Base-by-base conservation (phyloP, 1,140 invertebrate genomes). In the Subanguina moxae region DNA sequence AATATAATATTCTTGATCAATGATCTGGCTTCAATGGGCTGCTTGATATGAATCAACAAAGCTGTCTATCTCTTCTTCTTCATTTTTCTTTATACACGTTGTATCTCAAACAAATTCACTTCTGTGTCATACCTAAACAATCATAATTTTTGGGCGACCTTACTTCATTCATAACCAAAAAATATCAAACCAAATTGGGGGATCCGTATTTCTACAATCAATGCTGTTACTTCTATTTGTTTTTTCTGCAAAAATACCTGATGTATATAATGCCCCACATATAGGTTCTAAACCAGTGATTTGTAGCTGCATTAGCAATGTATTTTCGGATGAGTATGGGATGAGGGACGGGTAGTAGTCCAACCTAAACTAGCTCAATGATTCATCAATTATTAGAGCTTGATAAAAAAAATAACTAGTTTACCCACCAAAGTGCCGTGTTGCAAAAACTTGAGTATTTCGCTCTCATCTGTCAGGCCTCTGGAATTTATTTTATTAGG, bases 241-340 rank as follows among this genome's bases (percentile, higher is more conserved):
- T 28, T 1, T 17, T 72, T 63, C 38, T 45, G 67, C 78, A 57
- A 57, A 70, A 65, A 76, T 83, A 91, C 90, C 92, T 89, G 65
- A 98, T 87, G 85, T 97, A 99, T 74, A 99, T 96, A 25, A 98
- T 91, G 43, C 94, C 95, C 94, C 94, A 99, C 89, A 98, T 93
- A 82, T 97, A 98, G 0, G 94, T 98, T 62, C 94, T 86, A 85
- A 99, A 98, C 95, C 95, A 99, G 78, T 94, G 91, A 13, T 94
- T 94, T 1, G 96, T 99, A 42, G 93, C 94, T 57, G 89, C 88
- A 85, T 99, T 99, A 15, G 94, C 92, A 85, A 97, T 94, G 86
- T 98, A 99, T 85, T 97, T 95, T 71, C 96, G 86, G 74, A 99
- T 98, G 52, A 98, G 87, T 82, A 99, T 97, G 11, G 96, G 94